Evolutionary conservation across 2,113 vertebrate species (phyloP).

Genomic region (Drymodes brunneopygia): DNA sequence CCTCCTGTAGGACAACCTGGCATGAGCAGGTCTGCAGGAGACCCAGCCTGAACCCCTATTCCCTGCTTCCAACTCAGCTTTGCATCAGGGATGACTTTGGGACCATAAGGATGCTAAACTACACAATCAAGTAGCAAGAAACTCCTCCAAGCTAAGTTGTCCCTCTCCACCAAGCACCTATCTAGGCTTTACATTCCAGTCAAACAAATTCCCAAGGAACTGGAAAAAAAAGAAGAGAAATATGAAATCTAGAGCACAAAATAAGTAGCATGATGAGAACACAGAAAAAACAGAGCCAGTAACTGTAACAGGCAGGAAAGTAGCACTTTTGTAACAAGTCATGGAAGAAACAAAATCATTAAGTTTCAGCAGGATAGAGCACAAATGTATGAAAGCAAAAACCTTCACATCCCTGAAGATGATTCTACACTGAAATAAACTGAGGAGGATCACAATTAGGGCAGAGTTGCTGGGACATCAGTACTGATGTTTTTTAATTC

Average conservation of each 20-base stretch:
- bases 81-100: neutral
- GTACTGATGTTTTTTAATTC: neutral
- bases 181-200: neutral
- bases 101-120: neutral
- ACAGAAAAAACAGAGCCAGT: neutral
- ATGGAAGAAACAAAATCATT: neutral
- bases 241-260: neutral
- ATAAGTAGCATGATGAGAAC: neutral
- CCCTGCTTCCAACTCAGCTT: neutral
- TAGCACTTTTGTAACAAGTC: accelerated
- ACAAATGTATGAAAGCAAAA: neutral
- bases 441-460: neutral
- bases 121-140: neutral
- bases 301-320: neutral
- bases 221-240: neutral
- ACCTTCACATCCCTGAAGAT: neutral
- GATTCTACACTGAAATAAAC: accelerated
- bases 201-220: neutral
- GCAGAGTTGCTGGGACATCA: neutral
- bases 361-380: neutral
- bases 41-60: neutral
- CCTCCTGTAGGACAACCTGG: neutral
- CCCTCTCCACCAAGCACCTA: neutral
- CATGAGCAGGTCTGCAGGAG: neutral
- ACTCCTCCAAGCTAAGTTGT: neutral